phyloP scores from a whole-genome alignment of 2,113 vertebrate species.

The Tetraodon nigroviridis region DNA sequence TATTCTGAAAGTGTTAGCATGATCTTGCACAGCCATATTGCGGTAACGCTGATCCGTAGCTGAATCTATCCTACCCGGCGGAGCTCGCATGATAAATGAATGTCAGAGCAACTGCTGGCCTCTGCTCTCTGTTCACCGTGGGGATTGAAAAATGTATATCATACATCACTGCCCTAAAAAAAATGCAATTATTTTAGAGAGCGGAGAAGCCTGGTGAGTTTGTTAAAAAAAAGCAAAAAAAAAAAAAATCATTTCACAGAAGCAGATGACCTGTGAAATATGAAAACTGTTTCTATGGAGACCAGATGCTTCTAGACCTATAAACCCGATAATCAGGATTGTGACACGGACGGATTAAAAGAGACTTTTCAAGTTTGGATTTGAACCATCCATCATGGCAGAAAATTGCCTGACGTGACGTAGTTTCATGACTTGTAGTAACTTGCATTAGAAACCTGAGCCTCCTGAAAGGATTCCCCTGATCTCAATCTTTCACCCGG shows the following conservation, averaged over 20 bases:
- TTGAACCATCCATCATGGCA: no score
- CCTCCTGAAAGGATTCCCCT: no score
- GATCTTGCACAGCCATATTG: no score
- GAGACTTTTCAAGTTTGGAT: no score
- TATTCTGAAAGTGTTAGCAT: no score
- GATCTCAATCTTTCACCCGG: neutral
- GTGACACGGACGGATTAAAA: no score
- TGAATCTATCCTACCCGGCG: conserved; percentile 1
- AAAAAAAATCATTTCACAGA: conserved; percentile 44
- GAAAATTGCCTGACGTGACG: no score
- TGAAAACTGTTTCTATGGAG: conserved; percentile 34
- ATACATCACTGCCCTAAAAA: conserved; percentile 44
- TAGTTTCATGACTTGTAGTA: no score
- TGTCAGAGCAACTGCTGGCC: conserved; percentile 2
- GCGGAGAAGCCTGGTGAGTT: conserved; percentile 5
- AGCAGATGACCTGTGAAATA: conserved; percentile 31
- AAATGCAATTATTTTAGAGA: conserved; percentile 53
- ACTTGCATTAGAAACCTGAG: no score
- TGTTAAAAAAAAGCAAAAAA: neutral
- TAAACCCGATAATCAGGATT: no score
- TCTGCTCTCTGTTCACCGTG: conserved; percentile 6
- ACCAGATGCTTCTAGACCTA: neutral
- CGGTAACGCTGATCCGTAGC: neutral
- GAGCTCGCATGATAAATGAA: conserved; percentile 38
- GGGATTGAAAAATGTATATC: conserved; percentile 21